A percentile compares a stretch with the other conserved stretches of the same genome.
Conservation (phyloP, 2,797 vertebrate species). For the Parauchenoglanis punctatus region DNA sequence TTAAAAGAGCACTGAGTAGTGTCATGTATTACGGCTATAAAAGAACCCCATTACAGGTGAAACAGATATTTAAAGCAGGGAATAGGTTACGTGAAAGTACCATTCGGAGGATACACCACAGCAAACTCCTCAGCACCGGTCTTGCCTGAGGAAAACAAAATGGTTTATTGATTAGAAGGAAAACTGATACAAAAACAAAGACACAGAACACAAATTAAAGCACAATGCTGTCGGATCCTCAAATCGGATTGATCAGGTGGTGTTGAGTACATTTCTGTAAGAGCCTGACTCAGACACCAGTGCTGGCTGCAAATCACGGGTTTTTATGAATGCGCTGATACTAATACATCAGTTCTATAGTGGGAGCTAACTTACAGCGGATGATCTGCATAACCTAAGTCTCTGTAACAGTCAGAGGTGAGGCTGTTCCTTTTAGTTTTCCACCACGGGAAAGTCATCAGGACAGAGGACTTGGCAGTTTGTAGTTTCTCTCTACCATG, state of each 20-base stretch:
- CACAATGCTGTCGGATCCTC: background rate
- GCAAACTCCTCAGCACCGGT: slow-evolving; percentile 84
- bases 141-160: slow-evolving; percentile 77
- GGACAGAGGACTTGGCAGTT: background rate
- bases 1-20: background rate
- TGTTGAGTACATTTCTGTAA: too few relatives aligned
- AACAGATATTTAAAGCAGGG: background rate
- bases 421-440: background rate
- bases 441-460: background rate
- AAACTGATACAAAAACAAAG: background rate
- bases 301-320: background rate
- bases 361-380: background rate
- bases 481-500: background rate
- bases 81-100: slow-evolving; percentile 74
- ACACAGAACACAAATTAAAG: background rate
- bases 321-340: background rate
- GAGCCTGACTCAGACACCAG: background rate
- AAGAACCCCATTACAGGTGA: background rate
- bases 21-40: background rate
- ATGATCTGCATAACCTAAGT: background rate
- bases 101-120: slow-evolving; percentile 95
- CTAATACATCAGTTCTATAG: background rate
- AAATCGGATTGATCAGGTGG: background rate
- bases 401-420: background rate
- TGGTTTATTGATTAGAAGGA: background rate